These are phyloP conservation scores for Hoplostethus mediterraneus DNA, from an alignment of 2,797 vertebrate species.

Conservation along the genomic window DNA sequence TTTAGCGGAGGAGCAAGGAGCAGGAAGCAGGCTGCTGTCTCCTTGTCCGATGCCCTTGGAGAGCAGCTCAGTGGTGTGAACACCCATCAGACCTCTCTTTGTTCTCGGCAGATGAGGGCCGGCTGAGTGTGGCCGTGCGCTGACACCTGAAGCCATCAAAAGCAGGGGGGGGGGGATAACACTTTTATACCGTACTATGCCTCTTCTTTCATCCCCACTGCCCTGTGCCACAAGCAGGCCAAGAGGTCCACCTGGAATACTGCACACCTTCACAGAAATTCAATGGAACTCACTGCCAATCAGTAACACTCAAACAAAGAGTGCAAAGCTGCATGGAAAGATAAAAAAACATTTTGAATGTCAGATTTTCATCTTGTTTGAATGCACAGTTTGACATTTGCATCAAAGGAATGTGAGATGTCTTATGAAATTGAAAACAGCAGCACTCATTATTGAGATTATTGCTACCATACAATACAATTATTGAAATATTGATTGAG, in stretches of 20 bases:
- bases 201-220: conserved; percentile 36
- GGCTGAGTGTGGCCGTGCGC: conserved; percentile 64
- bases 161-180: conserved; percentile 52
- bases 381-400: conserved; percentile 63
- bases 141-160: conserved; percentile 70
- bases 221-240: conserved; percentile 41
- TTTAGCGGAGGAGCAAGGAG: conserved; percentile 38
- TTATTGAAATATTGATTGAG: conserved; percentile 63
- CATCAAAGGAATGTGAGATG: conserved; percentile 48
- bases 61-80: conserved; percentile 66
- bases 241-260: conserved; percentile 34
- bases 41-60: conserved; percentile 78
- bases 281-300: conserved; percentile 30
- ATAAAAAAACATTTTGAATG: conserved; percentile 58
- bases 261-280: conserved; percentile 25
- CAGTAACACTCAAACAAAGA: conserved; percentile 17
- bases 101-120: conserved; percentile 68
- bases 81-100: conserved; percentile 77
- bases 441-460: conserved; percentile 49
- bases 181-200: conserved; percentile 42
- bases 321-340: conserved; percentile 44
- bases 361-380: conserved; percentile 55
- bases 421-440: conserved; percentile 37
- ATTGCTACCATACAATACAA: conserved; percentile 43
- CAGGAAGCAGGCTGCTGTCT: conserved; percentile 52